Conservation (phyloP, 2,797 vertebrate species). For the Lepilemur ruficaudatus region DNA sequence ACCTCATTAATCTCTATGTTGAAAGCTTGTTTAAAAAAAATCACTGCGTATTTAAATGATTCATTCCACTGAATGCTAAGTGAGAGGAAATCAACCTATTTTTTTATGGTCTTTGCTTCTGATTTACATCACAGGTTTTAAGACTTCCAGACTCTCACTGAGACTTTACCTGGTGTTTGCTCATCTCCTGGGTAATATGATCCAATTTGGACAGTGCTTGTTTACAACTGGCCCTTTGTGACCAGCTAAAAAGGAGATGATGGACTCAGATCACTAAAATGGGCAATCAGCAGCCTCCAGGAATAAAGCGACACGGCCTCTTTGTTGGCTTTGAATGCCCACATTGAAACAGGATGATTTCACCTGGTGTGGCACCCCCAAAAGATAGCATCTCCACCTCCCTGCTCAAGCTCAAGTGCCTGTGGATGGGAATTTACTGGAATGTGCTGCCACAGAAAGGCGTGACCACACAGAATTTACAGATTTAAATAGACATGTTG, state of each 20-base stretch:
- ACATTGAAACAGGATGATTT: conserved; percentile 37
- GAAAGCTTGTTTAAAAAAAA: conserved; percentile 29
- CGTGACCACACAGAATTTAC: conserved; percentile 30
- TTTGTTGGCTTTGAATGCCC: conserved; percentile 55
- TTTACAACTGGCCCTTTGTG: conserved; percentile 63
- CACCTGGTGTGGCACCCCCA: neutral
- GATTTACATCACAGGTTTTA: conserved; percentile 37
- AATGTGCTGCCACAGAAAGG: conserved; percentile 7
- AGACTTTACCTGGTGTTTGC: neutral
- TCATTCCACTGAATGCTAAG: conserved; percentile 46
- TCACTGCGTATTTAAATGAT: conserved; percentile 40
- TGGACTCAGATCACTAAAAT: conserved; percentile 39
- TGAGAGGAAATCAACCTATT: conserved; percentile 49
- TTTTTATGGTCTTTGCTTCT: conserved; percentile 42
- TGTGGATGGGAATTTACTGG: neutral
- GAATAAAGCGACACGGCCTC: conserved; percentile 3
- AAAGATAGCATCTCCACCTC: neutral
- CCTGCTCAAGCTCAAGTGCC: neutral
- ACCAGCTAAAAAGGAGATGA: conserved; percentile 46
- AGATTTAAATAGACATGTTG: neutral
- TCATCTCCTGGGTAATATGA: conserved; percentile 60
- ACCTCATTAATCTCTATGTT: conserved; percentile 43
- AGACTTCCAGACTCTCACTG: neutral
- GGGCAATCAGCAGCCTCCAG: conserved; percentile 20
- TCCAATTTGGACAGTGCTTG: conserved; percentile 36